Evolutionary conservation across 2,888 invertebrate species (phyloP), one percentile per base, ranked within the genome.

Genomic region (Camponotus fellah): DNA sequence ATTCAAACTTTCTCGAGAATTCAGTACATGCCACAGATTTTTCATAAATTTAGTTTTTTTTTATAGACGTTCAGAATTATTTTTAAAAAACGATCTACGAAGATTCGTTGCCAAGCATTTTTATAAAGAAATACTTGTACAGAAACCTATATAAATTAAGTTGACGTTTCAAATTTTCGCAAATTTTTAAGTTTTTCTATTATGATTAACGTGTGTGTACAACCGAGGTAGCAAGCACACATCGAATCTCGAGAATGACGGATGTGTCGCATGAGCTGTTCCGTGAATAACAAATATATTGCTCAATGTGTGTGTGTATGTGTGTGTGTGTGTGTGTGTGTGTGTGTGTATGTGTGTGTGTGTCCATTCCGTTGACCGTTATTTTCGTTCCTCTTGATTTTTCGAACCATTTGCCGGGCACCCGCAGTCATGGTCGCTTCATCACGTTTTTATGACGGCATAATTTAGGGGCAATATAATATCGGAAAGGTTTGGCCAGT

Each of bases 401-500:
- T 90, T 90, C 86, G 79, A 83, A 82, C 86, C 87, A 86, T 89
- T 91, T 89, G 84, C 88, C 81, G 77, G 68, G 53, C 83, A 69
- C 83, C 75, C 83, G 79, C 85, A 74, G 85, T 81, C 84, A 83
- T 74, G 85, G 82, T 83, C 85, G 87, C 87, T 89, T 89, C 89
- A 89, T 90, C 89, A 87, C 82, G 84, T 90, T 92, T 91, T 91
- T 91, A 91, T 87, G 90, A 86, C 82, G 90, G 86, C 87, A 91
- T 92, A 92, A 91, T 91, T 92, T 90, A 87, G 83, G 86, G 88
- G 77, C 85, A 83, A 86, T 91, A 90, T 91, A 91, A 88, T 89
- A 85, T 83, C 83, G 62, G 75, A 64, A 79, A 79, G 68, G 68
- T 71, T 46, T 82, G 83, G 83, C 77, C 83, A 77, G 81, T 89